phyloP scores from a whole-genome alignment of 2,113 vertebrate species.

The Monarcha castaneiventris region DNA sequence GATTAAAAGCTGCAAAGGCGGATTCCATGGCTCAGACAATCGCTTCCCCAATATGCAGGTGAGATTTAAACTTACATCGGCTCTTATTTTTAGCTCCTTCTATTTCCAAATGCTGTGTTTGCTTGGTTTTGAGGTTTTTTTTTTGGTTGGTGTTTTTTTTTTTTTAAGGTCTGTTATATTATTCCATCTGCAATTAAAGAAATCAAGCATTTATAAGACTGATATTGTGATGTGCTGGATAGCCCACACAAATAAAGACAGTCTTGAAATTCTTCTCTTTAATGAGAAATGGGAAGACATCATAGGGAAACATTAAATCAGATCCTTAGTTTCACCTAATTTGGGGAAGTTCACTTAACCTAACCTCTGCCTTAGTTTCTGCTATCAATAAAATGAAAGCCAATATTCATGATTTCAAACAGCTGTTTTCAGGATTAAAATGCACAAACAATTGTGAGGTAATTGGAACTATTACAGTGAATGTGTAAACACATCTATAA shows the following conservation, averaged over 20 bases:
- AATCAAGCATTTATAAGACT: neutral
- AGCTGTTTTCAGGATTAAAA: neutral
- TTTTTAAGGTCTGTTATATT: neutral
- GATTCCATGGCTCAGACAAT: slow-evolving; percentile 98
- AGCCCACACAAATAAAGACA: neutral
- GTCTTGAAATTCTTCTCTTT: neutral
- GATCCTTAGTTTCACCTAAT: neutral
- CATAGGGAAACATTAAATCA: neutral
- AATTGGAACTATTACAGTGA: neutral
- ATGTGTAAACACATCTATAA: neutral
- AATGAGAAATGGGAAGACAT: neutral
- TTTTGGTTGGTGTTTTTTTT: too few species aligned
- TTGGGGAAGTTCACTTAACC: neutral
- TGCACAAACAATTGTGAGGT: neutral
- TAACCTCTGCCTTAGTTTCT: neutral
- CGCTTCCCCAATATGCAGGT: slow-evolving; percentile 92
- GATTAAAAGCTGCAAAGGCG: slow-evolving; percentile 81
- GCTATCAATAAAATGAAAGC: neutral
- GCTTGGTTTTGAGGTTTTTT: neutral
- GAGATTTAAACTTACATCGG: slow-evolving; percentile 19
- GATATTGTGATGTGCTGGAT: neutral
- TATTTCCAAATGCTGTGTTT: neutral
- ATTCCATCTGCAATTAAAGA: neutral
- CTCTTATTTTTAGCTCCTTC: neutral
- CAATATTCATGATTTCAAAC: neutral